Evolutionary conservation across 2,888 invertebrate genomes (phyloP).

Genomic region (Conops quadrifasciatus): DNA sequence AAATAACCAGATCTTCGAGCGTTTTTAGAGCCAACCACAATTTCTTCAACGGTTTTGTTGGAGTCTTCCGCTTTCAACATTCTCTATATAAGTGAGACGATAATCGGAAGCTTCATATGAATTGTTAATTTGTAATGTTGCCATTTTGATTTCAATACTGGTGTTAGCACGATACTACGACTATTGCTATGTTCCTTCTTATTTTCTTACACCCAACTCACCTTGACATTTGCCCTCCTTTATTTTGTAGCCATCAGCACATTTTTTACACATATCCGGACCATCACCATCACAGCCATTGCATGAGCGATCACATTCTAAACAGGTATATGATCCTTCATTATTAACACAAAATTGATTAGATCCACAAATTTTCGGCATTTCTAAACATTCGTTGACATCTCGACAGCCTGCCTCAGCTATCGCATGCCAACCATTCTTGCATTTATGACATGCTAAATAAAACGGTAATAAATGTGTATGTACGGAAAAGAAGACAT

Average conservation of each 20-base stretch:
- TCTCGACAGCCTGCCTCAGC: slow-evolving; percentile 84
- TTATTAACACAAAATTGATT: slow-evolving; percentile 90
- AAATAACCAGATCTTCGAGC: no score
- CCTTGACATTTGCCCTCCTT: slow-evolving; percentile 81
- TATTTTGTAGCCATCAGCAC: slow-evolving; percentile 77
- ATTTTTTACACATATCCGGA: slow-evolving; percentile 87
- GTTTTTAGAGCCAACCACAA: no score
- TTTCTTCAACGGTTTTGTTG: no score
- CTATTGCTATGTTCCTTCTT: no score
- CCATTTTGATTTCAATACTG: no score
- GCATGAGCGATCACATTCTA: slow-evolving; percentile 85
- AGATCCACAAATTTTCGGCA: slow-evolving; percentile 67
- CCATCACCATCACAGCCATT: slow-evolving; percentile 87
- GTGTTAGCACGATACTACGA: no score
- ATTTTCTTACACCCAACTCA: slow-evolving; percentile 64
- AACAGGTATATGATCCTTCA: slow-evolving; percentile 82
- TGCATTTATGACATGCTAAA: slow-evolving; percentile 67
- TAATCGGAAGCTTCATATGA: no score
- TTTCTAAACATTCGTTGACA: slow-evolving; percentile 81
- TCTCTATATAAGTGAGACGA: no score
- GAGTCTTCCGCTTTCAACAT: no score
- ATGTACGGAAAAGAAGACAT: background rate
- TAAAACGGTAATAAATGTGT: background rate
- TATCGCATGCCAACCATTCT: slow-evolving; percentile 77
- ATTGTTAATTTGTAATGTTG: no score